Base-by-base conservation (phyloP, 2,797 vertebrate species). In the Podarcis lilfordi region DNA sequence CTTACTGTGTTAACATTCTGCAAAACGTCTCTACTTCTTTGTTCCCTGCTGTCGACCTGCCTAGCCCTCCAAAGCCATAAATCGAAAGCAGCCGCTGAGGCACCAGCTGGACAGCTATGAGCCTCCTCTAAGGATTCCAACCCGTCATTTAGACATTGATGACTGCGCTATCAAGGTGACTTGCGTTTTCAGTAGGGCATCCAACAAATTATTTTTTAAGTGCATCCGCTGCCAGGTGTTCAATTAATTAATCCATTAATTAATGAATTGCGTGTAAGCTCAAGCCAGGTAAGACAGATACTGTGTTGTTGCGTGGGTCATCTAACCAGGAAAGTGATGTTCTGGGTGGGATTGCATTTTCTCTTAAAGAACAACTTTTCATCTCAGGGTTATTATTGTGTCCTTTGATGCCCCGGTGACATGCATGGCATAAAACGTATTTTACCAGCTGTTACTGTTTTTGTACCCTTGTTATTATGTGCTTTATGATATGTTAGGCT, bases 121-220 rank as follows among this genome's bases (percentile, higher is more conserved):
- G 82, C 98, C 98, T 92, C 96, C 98, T 5, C 94, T 96, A 74
- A 96, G 98, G 90, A 96, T 98, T 5, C 97, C 96, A 25, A 94
- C 97, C 74, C 97, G 97, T 82, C 97, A 98, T 1, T 74, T 95
- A 0, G 98, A 99, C 94, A 97, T 97, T 0, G 98, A 99, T 89
- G 98, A 99, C 25, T 95, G 98, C 3, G 98, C 99, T 8, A 98
- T 99, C 89, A 99, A 99, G 99, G 99, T 99, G 93, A 94, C 96
- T 91, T 93, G 68, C 74, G 79, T 94, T 91, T 81, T 32, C n/a
- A 81, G 27, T 32, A 43, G 68, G 29, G 27, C 21, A 43, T n/a
- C 40, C 27, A 72, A 80, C 10, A 15, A 35, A 17, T 21, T 59
- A 6, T 40, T 77, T 76, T 15, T 40, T 55, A 71, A 3, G 7